Evolutionary conservation across 2,888 invertebrate genomes (phyloP).

Genomic region (Atethmia centrago): DNA sequence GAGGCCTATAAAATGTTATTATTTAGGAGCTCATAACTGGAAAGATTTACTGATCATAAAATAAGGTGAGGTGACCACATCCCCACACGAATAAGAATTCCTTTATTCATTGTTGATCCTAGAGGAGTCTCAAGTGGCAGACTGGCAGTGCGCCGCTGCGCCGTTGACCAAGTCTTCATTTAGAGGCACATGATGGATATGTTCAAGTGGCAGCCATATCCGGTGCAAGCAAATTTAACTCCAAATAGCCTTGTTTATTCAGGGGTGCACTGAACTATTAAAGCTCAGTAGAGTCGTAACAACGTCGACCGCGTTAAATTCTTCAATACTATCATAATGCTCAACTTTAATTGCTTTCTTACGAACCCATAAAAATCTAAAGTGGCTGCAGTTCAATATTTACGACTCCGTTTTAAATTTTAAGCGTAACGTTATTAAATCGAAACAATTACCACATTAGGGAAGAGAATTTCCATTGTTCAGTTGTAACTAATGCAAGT

Average conservation of each 20-base stretch:
- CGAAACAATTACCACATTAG: slow-evolving; percentile 76
- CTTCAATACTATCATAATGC: slow-evolving; percentile 89
- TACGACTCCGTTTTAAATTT: slow-evolving; percentile 79
- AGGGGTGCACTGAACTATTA: slow-evolving; percentile 90
- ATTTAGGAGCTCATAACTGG: slow-evolving; percentile 88
- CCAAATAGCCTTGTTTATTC: slow-evolving; percentile 88
- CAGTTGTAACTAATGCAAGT: slow-evolving; percentile 39
- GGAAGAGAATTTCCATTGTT: slow-evolving; percentile 53
- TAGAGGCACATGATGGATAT: slow-evolving; percentile 83
- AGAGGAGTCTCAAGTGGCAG: slow-evolving; percentile 75
- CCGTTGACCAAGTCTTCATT: slow-evolving; percentile 81
- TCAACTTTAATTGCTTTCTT: slow-evolving; percentile 88
- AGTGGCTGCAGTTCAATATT: slow-evolving; percentile 85
- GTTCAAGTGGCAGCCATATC: slow-evolving; percentile 88
- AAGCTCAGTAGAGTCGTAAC: slow-evolving; percentile 85
- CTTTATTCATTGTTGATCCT: slow-evolving; percentile 75
- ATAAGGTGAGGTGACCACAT: slow-evolving; percentile 80
- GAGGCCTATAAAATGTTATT: slow-evolving; percentile 88
- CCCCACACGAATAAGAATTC: slow-evolving; percentile 72
- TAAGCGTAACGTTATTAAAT: slow-evolving; percentile 81
- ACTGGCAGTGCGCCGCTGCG: slow-evolving; percentile 19
- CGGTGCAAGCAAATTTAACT: slow-evolving; percentile 90
- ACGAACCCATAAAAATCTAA: slow-evolving; percentile 86
- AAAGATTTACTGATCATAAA: slow-evolving; percentile 88
- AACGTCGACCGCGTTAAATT: slow-evolving; percentile 87